Percentiles rank a stretch among this genome's conserved stretches.
Conservation (phyloP, 2,797 vertebrate species). For the Anolis apletophallus region DNA sequence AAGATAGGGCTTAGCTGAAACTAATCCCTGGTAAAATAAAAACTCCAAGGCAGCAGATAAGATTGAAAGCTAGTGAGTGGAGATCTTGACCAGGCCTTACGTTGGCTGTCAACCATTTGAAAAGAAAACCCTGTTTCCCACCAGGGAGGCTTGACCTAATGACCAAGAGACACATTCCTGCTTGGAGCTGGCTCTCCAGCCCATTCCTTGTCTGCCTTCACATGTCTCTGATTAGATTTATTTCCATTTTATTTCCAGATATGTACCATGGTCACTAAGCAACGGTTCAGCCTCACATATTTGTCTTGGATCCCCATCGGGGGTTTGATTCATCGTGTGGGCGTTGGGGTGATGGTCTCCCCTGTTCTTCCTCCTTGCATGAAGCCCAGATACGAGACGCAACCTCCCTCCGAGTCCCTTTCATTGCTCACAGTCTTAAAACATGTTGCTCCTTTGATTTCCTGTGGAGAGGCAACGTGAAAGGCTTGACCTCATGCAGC, state of each 20-base stretch:
- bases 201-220: slow-evolving; percentile 2
- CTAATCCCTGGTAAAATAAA: no score
- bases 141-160: neutral
- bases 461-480: neutral
- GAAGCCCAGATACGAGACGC: neutral
- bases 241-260: slow-evolving; percentile 33
- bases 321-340: slow-evolving; percentile 4
- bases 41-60: neutral
- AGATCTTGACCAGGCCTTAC: neutral
- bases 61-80: neutral
- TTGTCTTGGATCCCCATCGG: slow-evolving; percentile 22
- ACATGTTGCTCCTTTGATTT: neutral
- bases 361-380: neutral
- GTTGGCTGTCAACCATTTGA: neutral
- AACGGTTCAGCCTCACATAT: slow-evolving; percentile 18
- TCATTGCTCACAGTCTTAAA: neutral
- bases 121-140: neutral
- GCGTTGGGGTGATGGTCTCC: neutral
- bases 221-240: slow-evolving; percentile 48
- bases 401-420: neutral
- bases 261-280: slow-evolving; percentile 37
- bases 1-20: neutral
- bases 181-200: neutral
- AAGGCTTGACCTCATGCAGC: neutral
- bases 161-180: neutral